Evolutionary conservation across 2,797 vertebrate species (phyloP), one percentile per base, ranked within the genome.

Genomic region (Hirundo rustica): DNA sequence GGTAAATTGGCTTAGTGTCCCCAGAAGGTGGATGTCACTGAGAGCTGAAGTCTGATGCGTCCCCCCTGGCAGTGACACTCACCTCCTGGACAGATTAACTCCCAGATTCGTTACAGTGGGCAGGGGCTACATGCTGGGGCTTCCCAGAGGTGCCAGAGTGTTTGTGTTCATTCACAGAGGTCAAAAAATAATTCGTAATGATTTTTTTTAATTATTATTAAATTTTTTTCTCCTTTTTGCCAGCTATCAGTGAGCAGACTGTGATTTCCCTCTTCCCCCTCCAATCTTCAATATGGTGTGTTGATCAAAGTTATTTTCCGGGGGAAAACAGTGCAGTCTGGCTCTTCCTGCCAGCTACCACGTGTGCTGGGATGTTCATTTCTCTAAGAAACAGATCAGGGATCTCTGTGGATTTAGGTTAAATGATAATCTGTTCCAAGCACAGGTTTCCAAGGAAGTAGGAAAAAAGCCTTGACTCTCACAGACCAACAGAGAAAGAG

Each of bases 1-100:
- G 73, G 89, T 85, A 85, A 94, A 95, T 94, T 92, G 88, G 54
- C 73, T 94, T 36, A 54, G 50, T 77, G 57, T 70, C 42, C 75
- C 80, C 81, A 85, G 71, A 73, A 95, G 78, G 92, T 71, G 65
- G 60, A 65, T 92, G 91, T 84, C 89, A 68, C 62, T 16, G 22
- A 80, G 72, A 85, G 44, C 19, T 91, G 53, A 40, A 65, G 40
- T 51, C 58, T 58, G 40, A 82, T 29, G 57, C 32, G 64, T 76
- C 45, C 70, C 61, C 68, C n/a, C 55, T 66, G 85, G 64, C 86
- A 76, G 19, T 64, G 80, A 48, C 34, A 45, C 27, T 86, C 75
- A 77, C 86, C 66, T 85, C 45, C 42, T 21, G 61, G 75, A 23
- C 71, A 86, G 51, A 81, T 86, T 45, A 86, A 55, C 36, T 88